phyloP scores from a whole-genome alignment of 1,140 invertebrate genomes.

The Antheraea mylitta region DNA sequence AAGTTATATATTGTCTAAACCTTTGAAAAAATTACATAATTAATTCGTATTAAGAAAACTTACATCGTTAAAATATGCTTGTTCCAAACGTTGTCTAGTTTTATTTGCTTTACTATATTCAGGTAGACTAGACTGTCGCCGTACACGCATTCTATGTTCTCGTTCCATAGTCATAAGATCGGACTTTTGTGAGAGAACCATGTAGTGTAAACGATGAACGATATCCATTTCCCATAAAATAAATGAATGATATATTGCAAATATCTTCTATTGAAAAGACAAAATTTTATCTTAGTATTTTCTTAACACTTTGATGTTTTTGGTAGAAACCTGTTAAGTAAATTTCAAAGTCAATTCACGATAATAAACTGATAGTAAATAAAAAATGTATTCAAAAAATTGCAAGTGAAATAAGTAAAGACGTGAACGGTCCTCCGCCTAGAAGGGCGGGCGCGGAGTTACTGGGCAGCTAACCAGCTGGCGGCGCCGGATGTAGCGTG shows the following conservation, averaged over 20 bases:
- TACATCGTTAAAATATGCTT: slow-evolving; percentile 71
- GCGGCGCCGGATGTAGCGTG: slow-evolving; percentile 44
- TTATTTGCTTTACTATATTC: slow-evolving; percentile 68
- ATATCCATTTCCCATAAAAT: slow-evolving; percentile 57
- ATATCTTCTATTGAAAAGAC: no score
- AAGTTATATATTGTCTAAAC: no score
- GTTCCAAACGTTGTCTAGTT: slow-evolving; percentile 60
- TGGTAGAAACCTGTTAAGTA: background rate
- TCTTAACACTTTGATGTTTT: no score
- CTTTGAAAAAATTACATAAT: background rate
- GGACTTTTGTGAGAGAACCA: slow-evolving; percentile 74
- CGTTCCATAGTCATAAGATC: slow-evolving; percentile 74
- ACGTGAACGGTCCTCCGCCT: slow-evolving; percentile 18
- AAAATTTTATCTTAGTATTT: no score
- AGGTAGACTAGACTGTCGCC: slow-evolving; percentile 82
- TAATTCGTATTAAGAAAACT: slow-evolving; percentile 28
- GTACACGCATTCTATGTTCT: slow-evolving; percentile 75
- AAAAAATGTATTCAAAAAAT: background rate
- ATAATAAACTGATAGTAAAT: background rate
- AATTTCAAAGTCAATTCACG: background rate
- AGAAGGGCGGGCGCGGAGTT: slow-evolving; percentile 48
- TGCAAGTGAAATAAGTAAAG: background rate
- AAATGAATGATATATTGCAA: background rate
- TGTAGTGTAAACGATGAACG: slow-evolving; percentile 73
- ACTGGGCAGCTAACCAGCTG: slow-evolving; percentile 19